A percentile compares a stretch with the other conserved stretches of the same genome.
phyloP scores from a whole-genome alignment of 2,888 invertebrate species.

The Acrocera orbiculus region DNA sequence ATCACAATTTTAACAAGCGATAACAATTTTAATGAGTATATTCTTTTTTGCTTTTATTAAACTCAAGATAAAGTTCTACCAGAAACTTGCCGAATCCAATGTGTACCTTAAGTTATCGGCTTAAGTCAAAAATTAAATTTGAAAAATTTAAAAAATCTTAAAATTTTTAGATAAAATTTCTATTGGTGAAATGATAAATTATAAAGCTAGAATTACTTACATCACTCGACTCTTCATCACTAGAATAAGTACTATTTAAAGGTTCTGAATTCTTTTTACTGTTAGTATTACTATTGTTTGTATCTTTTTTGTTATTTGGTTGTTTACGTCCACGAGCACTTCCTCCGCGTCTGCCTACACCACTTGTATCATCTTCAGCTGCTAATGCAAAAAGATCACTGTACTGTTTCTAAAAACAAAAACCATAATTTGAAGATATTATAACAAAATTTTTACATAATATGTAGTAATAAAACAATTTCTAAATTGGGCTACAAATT shows the following conservation, averaged over 20 bases:
- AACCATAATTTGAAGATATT: not conserved
- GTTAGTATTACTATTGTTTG: slow-evolving; percentile 30
- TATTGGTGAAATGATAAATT: not conserved
- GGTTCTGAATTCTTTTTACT: slow-evolving; percentile 32
- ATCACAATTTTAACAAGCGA: no score
- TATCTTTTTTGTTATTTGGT: slow-evolving; percentile 35
- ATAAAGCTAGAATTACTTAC: slow-evolving; percentile 29
- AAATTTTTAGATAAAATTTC: no score
- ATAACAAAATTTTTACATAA: no score
- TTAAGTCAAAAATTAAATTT: not conserved
- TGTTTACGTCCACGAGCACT: slow-evolving; percentile 43
- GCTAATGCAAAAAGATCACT: slow-evolving; percentile 77
- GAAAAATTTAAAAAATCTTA: no score
- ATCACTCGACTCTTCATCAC: slow-evolving; percentile 71
- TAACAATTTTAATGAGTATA: no score
- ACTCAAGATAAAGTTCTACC: slow-evolving; percentile 1
- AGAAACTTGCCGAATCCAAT: no score
- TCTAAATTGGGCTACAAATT: no score
- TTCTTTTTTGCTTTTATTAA: no score
- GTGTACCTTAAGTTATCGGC: not conserved
- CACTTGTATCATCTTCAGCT: slow-evolving; percentile 65
- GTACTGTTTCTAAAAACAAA: slow-evolving; percentile 53
- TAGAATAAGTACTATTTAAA: slow-evolving; percentile 42
- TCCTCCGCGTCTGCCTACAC: slow-evolving; percentile 41
- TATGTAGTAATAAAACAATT: no score